Evolutionary conservation across 1,140 invertebrate species (phyloP), one percentile per base, ranked within the genome.

Genomic region (Trachelipus rathkii): DNA sequence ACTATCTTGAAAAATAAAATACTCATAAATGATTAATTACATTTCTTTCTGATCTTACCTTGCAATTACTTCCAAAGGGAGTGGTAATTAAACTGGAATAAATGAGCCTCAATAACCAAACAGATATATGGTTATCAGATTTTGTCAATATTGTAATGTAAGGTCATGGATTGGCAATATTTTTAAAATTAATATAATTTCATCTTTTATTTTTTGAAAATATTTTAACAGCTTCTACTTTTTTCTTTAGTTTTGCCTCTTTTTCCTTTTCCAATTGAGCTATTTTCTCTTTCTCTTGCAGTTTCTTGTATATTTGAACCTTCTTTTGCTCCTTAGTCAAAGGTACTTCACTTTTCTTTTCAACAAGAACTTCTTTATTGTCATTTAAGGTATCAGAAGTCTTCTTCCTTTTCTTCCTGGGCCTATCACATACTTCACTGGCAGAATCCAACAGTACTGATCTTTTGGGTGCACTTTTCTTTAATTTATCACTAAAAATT

Each of bases 231-330:
- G 77, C 80, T 21, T 60, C 45, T 19, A 11, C 24, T 50, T 78
- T 81, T 44, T 75, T 81, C 15, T 77, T 73, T 21, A 74, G 44
- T 77, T 78, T 81, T 68, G 60, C 71, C 44, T 60, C 46, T 60
- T 81, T 70, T 10, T 77, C 80, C 33, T 33, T 69, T 45, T 78
- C 78, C 46, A 77, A 70, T 44, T 81, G 80, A 60, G 45, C 45
- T 8, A 81, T 81, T 72, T 71, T 77, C 23, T 81, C 77, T 21
- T 79, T 81, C 60, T 81, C 74, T 66, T 74, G 71, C 7, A 81
- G 67, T 10, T 68, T 71, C 45, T 79, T 74, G 71, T 72, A 81
- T 45, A 78, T 81, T 0, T 66, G n/a, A 21, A 72, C 68, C 66
- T 81, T 81, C 10, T 33, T 75, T 23, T 75, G 46, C 67, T 75